phyloP scores from a whole-genome alignment of 2,113 vertebrate species.

The Stomatorhinus ivindoensis region DNA sequence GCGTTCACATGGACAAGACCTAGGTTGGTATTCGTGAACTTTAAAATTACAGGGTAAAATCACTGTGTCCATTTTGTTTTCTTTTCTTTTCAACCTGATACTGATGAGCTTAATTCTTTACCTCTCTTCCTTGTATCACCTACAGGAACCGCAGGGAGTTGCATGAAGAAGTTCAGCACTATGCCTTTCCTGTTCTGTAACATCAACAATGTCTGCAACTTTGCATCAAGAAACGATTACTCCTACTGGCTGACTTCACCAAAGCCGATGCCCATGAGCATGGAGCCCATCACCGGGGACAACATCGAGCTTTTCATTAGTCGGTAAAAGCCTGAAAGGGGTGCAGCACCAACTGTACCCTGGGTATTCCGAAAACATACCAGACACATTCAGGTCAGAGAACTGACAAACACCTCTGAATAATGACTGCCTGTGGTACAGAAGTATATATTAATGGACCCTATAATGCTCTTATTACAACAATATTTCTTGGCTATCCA shows the following conservation, averaged over 20 bases:
- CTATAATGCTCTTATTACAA: not conserved
- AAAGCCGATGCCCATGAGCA: conserved; percentile 95
- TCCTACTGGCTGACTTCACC: conserved; percentile 96
- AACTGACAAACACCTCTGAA: not conserved
- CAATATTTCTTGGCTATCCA: not conserved
- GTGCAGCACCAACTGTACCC: not conserved
- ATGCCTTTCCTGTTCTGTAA: conserved; percentile 99
- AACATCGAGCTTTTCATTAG: conserved; percentile 91
- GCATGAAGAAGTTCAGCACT: conserved; percentile 91
- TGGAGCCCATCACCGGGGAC: conserved; percentile 85
- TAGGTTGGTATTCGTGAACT: conserved; percentile 61
- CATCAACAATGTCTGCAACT: conserved; percentile 98
- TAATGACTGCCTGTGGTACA: not conserved
- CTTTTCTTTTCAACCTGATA: not conserved
- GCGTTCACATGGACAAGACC: conserved; percentile 88
- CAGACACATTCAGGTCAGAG: not conserved
- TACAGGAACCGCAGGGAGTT: conserved; percentile 90
- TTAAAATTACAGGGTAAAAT: not conserved
- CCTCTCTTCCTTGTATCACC: not conserved
- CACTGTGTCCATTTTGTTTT: not conserved
- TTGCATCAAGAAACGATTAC: conserved; percentile 94
- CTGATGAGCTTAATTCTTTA: not conserved
- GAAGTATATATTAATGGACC: not conserved
- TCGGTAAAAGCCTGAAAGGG: conserved; percentile 58
- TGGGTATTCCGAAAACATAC: not conserved